Percentiles rank a stretch among this genome's conserved stretches.
phyloP scores from a whole-genome alignment of 2,113 vertebrate genomes.

The Xenus cinereus region DNA sequence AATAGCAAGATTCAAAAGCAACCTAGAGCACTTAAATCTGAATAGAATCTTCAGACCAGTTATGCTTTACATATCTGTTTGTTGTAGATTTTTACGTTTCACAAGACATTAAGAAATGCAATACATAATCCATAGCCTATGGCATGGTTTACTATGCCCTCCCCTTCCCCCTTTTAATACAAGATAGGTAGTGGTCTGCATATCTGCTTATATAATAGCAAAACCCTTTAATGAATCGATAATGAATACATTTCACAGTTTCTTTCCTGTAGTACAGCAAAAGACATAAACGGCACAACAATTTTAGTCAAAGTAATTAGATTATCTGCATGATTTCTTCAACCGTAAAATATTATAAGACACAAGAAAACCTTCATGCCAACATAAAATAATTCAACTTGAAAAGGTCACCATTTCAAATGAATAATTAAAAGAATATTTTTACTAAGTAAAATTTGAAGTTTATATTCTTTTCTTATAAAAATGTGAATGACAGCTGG shows the following conservation, averaged over 20 bases:
- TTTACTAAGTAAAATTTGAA: background rate
- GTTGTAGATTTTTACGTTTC: conserved; percentile 74
- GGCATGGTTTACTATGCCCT: conserved; percentile 21
- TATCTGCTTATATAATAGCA: conserved; percentile 36
- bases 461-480: background rate
- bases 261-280: conserved; percentile 50
- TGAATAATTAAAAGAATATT: conserved; percentile 50
- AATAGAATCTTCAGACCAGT: conserved; percentile 74
- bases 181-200: conserved; percentile 28
- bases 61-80: conserved; percentile 70
- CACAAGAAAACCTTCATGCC: conserved; percentile 39
- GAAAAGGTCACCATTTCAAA: conserved; percentile 61
- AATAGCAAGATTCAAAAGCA: conserved; percentile 81
- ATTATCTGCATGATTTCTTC: conserved; percentile 60
- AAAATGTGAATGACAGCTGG: conserved; percentile 55
- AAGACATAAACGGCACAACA: conserved; percentile 58
- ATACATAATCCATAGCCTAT: conserved; percentile 57
- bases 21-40: conserved; percentile 73
- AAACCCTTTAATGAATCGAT: conserved; percentile 38
- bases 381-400: conserved; percentile 48
- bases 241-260: conserved; percentile 37
- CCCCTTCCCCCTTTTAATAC: conserved; percentile 12
- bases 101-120: conserved; percentile 61
- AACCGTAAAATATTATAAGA: conserved; percentile 61
- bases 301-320: conserved; percentile 66